Conservation (phyloP, 2,797 vertebrate species). For the Schizothorax lantsangensis region DNA sequence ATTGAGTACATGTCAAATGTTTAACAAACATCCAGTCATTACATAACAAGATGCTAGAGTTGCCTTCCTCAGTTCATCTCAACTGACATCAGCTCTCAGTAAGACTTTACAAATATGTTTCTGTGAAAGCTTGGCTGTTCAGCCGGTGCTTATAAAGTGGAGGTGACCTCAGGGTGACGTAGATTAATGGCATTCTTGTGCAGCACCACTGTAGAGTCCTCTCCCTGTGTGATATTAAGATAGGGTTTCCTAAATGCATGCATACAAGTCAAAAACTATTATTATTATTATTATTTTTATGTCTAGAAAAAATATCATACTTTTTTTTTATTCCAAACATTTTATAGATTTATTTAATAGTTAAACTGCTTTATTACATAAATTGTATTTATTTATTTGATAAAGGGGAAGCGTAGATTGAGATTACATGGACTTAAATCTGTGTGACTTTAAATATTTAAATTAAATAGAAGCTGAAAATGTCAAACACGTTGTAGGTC, state of each 20-base stretch:
- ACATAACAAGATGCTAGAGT: neutral
- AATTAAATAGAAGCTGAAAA: slow-evolving; percentile 22
- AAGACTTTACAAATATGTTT: slow-evolving; percentile 24
- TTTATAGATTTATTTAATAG: too few relatives aligned
- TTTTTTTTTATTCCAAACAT: neutral
- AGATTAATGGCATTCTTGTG: slow-evolving; percentile 14
- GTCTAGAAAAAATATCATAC: neutral
- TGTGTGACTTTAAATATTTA: neutral
- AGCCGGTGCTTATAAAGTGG: slow-evolving; percentile 9
- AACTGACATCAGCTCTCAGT: neutral
- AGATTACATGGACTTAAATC: slow-evolving; percentile 15
- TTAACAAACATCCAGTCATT: neutral
- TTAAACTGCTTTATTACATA: neutral
- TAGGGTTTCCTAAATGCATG: neutral
- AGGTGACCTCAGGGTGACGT: slow-evolving; percentile 19
- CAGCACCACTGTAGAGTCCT: neutral
- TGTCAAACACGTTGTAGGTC: slow-evolving; percentile 13
- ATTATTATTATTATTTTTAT: too few relatives aligned
- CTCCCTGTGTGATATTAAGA: neutral
- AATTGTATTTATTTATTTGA: too few relatives aligned
- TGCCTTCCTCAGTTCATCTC: neutral
- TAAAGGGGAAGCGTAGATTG: neutral
- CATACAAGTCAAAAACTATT: neutral
- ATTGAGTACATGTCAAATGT: neutral
- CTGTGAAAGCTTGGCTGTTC: slow-evolving; percentile 15